Evolutionary conservation across 2,797 vertebrate genomes (phyloP).

Genomic region (Sebastes diploproa): DNA sequence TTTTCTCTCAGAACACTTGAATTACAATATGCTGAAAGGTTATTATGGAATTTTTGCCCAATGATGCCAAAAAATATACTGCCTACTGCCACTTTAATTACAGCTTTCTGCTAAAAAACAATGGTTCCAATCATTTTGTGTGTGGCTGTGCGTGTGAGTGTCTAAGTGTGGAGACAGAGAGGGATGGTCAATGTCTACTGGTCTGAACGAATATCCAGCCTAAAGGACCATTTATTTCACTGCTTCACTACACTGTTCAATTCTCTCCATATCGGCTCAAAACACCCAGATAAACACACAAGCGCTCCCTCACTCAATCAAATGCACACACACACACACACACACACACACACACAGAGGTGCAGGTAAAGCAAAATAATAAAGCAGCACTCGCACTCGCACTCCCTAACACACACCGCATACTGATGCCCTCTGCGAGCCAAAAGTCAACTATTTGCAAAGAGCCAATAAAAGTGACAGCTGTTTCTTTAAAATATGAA

Average conservation of each 20-base stretch:
- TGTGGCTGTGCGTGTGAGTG: not conserved
- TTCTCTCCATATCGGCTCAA: constrained; percentile 40
- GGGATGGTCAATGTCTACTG: constrained; percentile 5
- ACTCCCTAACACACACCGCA: not conserved
- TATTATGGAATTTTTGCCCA: too few relatives aligned
- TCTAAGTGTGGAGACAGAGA: not conserved
- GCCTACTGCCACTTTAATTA: constrained; percentile 11
- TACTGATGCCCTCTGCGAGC: constrained; percentile 26
- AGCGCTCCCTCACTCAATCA: not conserved
- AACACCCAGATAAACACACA: constrained; percentile 30
- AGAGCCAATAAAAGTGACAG: constrained; percentile 56
- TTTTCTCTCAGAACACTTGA: too few relatives aligned
- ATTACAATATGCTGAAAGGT: too few relatives aligned
- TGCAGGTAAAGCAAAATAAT: not conserved
- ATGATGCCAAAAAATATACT: too few relatives aligned
- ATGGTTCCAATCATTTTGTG: not conserved
- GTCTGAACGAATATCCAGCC: constrained; percentile 45
- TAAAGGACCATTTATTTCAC: constrained; percentile 60
- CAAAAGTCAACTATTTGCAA: constrained; percentile 52
- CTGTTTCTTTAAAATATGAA: constrained; percentile 36
- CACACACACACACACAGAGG: not conserved
- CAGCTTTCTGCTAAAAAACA: constrained; percentile 27
- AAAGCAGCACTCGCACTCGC: not conserved
- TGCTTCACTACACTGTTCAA: constrained; percentile 55
- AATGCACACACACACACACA: not conserved